Evolutionary conservation across 2,888 invertebrate species (phyloP).

Genomic region (Dryococelus australis): DNA sequence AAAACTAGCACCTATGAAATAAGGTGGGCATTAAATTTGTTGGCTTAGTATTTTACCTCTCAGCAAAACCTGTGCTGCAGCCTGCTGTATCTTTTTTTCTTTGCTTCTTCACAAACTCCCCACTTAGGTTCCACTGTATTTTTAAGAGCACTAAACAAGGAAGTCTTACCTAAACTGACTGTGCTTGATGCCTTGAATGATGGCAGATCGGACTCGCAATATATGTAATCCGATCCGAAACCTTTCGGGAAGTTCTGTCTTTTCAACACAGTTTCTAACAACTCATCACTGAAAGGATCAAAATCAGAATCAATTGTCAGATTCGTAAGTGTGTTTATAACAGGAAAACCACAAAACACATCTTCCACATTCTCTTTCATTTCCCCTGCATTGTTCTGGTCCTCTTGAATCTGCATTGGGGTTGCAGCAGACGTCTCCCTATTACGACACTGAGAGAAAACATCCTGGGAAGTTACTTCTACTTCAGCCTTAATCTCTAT

Average conservation of each 20-base stretch:
- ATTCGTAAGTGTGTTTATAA: neutral
- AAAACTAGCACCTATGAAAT: too few species aligned
- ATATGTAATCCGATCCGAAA: neutral
- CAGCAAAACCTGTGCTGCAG: too few species aligned
- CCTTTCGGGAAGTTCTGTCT: neutral
- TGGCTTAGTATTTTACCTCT: too few species aligned
- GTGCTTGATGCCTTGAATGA: neutral
- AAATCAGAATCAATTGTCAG: neutral
- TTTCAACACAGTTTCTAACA: neutral
- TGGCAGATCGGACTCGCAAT: neutral
- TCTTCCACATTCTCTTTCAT: neutral
- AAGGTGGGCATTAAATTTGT: too few species aligned
- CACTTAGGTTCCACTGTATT: too few species aligned
- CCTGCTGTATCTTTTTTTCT: too few species aligned
- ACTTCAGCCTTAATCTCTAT: neutral
- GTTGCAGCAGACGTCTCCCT: neutral
- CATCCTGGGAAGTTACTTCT: neutral
- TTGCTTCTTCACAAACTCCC: too few species aligned
- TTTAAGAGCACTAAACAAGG: too few species aligned
- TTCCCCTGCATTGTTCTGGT: neutral
- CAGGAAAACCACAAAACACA: neutral
- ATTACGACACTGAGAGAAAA: neutral
- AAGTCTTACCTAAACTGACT: neutral
- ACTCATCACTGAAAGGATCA: neutral
- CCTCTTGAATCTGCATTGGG: neutral